Percentiles rank a stretch among this genome's conserved stretches.
Evolutionary conservation across 2,797 vertebrate species (phyloP).

Genomic region (Sebastes oblongus): DNA sequence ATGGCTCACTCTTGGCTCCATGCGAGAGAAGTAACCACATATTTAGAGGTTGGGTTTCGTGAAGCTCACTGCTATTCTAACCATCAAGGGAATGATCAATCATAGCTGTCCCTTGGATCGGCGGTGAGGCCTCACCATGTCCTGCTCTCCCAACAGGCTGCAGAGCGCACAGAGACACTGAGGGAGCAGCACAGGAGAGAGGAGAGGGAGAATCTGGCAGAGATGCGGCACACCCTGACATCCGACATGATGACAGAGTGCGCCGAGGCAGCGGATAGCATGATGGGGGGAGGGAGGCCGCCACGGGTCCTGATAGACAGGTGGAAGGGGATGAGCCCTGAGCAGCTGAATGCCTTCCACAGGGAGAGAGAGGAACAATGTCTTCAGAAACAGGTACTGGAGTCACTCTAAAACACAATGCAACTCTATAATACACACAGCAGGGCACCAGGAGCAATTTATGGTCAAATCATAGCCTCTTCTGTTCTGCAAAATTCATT

Average conservation of each 20-base stretch:
- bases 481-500: neutral
- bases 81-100: constrained; percentile 27
- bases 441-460: neutral
- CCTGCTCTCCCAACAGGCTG: constrained; percentile 62
- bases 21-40: constrained; percentile 34
- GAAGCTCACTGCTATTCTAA: constrained; percentile 10
- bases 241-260: constrained; percentile 84
- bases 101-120: constrained; percentile 2
- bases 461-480: neutral
- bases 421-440: neutral
- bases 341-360: constrained; percentile 73
- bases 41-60: constrained; percentile 4
- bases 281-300: constrained; percentile 28
- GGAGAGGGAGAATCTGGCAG: constrained; percentile 66
- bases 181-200: constrained; percentile 62
- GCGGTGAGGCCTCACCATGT: constrained; percentile 22
- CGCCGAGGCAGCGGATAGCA: constrained; percentile 61
- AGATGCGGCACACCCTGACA: constrained; percentile 73
- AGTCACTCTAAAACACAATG: neutral
- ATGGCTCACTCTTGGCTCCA: constrained; percentile 13
- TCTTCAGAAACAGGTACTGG: constrained; percentile 73
- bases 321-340: constrained; percentile 83
- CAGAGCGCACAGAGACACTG: constrained; percentile 60
- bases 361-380: constrained; percentile 72
- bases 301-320: constrained; percentile 69